A percentile compares a stretch with the other conserved stretches of the same genome.
Evolutionary conservation across 2,113 vertebrate species (phyloP).

Genomic region (Nansenia antarctica): DNA sequence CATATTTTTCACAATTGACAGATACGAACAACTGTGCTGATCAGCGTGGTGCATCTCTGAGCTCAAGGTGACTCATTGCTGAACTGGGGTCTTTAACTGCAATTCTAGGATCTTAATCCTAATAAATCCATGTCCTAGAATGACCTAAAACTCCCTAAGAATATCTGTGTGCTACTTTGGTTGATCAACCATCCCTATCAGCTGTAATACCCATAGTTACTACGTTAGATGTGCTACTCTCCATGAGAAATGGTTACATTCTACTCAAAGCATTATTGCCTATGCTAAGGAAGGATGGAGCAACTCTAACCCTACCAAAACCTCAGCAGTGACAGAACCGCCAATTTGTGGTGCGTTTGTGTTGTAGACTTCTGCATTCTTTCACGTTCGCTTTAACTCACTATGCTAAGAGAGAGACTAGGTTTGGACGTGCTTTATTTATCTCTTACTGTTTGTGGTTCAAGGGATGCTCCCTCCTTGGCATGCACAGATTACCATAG

Average conservation of each 20-base stretch:
- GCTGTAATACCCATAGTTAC: not conserved
- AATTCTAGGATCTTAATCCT: too few relatives aligned
- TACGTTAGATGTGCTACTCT: not conserved
- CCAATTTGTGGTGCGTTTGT: constrained; percentile 66
- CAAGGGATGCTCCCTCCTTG: constrained; percentile 27
- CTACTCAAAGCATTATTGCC: not conserved
- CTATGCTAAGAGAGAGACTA: constrained; percentile 25
- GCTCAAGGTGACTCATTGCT: not conserved
- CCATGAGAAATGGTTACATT: not conserved
- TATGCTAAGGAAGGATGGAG: constrained; percentile 3
- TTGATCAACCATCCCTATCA: not conserved
- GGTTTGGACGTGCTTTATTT: constrained; percentile 69
- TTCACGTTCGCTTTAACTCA: constrained; percentile 55
- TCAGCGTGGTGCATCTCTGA: constrained; percentile 21
- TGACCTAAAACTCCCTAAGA: not conserved
- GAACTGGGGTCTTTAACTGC: not conserved
- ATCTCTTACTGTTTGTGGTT: constrained; percentile 56
- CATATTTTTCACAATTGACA: constrained; percentile 42
- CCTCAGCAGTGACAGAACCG: constrained; percentile 67
- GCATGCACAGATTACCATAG: not conserved
- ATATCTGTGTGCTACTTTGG: not conserved
- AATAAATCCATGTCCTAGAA: not conserved
- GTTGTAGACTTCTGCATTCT: constrained; percentile 74
- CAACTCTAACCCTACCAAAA: constrained; percentile 53
- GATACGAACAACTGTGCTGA: constrained; percentile 34